phyloP scores from a whole-genome alignment of 2,797 vertebrate species.

The Phylloscopus collybita region DNA sequence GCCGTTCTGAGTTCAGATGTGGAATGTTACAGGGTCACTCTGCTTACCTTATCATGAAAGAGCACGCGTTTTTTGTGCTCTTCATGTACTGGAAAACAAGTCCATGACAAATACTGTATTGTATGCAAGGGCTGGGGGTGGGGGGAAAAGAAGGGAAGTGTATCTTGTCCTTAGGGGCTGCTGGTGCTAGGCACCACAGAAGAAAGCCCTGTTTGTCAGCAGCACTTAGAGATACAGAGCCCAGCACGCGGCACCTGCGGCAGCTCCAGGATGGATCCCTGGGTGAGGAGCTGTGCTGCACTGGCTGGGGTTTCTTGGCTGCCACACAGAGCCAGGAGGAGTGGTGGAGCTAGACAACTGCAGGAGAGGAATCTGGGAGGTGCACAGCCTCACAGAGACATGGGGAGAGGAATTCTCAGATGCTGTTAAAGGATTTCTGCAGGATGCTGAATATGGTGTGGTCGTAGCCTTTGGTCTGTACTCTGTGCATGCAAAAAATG shows the following conservation, averaged over 20 bases:
- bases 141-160: constrained; percentile 52
- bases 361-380: not conserved
- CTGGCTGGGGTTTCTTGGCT: not conserved
- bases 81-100: constrained; percentile 67
- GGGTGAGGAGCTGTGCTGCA: not conserved
- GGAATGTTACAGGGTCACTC: constrained; percentile 69
- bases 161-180: constrained; percentile 57
- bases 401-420: not conserved
- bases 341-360: not conserved
- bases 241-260: constrained; percentile 17
- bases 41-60: constrained; percentile 70
- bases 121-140: constrained; percentile 23
- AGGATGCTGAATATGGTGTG: not conserved
- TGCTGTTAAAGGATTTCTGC: not conserved
- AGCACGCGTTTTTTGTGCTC: constrained; percentile 57
- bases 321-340: not conserved
- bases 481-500: rapidly evolving
- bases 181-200: constrained; percentile 54
- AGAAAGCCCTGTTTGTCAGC: constrained; percentile 56
- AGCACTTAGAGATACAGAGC: constrained; percentile 10
- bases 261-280: not conserved
- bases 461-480: not conserved
- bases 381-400: not conserved
- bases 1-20: constrained; percentile 64
- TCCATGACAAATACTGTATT: constrained; percentile 58